A percentile compares a stretch with the other conserved stretches of the same genome.
These are phyloP conservation scores for Himalopsyche kuldschensis DNA, from an alignment of 2,888 invertebrate genomes.

Conservation along the genomic window DNA sequence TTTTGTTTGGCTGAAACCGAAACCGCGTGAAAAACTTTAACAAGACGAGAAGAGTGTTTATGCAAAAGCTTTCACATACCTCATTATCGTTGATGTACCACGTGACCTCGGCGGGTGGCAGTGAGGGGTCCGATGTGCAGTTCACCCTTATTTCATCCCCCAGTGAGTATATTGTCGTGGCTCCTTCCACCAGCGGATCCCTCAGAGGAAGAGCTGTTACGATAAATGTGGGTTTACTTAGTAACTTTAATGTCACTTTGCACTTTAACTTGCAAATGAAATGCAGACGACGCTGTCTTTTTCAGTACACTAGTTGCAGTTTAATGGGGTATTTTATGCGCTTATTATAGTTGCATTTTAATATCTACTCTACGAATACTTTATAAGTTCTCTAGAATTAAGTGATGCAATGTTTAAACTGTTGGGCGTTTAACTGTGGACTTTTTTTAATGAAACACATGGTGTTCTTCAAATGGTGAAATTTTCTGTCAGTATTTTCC, in stretches of 20 bases:
- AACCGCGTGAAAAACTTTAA: not conserved
- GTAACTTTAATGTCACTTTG: not conserved
- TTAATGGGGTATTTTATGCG: not conserved
- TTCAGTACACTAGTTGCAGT: not conserved
- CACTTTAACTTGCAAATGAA: not conserved
- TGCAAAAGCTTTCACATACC: constrained; percentile 11
- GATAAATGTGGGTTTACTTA: not conserved
- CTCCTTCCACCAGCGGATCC: constrained; percentile 37
- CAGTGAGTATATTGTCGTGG: constrained; percentile 25
- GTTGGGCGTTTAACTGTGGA: no score
- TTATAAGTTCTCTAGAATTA: not conserved
- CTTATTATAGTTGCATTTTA: not conserved
- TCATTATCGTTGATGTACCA: constrained; percentile 38
- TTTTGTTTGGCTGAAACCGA: not conserved
- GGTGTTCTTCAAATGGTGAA: no score
- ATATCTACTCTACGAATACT: not conserved
- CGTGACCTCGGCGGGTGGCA: constrained; percentile 35
- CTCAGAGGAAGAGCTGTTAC: constrained; percentile 29
- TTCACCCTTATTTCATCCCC: constrained; percentile 37
- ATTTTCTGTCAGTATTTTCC: no score
- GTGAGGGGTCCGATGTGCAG: constrained; percentile 38
- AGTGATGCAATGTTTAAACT: no score
- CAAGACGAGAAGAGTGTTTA: not conserved
- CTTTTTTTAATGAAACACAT: no score
- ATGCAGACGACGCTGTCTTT: not conserved